These are phyloP conservation scores for Periophthalmodon schlosseri DNA, from an alignment of 2,113 vertebrate genomes.

Conservation along the genomic window DNA sequence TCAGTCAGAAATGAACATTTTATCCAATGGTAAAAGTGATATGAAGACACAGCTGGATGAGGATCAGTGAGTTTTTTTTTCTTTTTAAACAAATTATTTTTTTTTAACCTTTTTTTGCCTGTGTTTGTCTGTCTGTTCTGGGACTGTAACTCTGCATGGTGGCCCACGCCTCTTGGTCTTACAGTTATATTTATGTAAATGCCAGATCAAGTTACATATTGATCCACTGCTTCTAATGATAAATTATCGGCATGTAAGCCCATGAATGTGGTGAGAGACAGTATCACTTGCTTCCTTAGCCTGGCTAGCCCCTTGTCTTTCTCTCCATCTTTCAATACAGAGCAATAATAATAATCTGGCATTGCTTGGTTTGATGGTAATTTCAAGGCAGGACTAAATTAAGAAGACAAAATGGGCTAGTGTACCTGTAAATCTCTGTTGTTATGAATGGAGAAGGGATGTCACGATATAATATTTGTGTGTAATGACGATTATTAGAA, in stretches of 20 bases:
- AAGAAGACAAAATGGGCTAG: too few species aligned
- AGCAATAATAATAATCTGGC: background rate
- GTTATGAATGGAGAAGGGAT: too few species aligned
- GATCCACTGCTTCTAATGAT: background rate
- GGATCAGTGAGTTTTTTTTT: conserved; percentile 73
- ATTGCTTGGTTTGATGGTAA: background rate
- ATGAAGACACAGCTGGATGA: conserved; percentile 73
- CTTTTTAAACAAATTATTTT: background rate
- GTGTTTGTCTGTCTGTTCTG: background rate
- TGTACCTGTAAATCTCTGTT: too few species aligned
- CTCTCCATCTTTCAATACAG: background rate
- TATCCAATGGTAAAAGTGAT: conserved; percentile 75
- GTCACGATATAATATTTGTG: too few species aligned
- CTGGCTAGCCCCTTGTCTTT: background rate
- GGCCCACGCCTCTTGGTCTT: background rate
- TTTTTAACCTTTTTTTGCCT: background rate
- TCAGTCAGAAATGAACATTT: conserved; percentile 78
- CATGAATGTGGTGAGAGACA: conserved; percentile 7
- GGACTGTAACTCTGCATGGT: conserved; percentile 45
- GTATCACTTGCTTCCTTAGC: conserved; percentile 37
- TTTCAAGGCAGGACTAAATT: background rate
- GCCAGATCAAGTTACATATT: conserved; percentile 14
- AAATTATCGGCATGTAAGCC: background rate
- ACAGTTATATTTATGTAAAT: conserved; percentile 32
- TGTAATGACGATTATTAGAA: too few species aligned